phyloP scores from a whole-genome alignment of 2,113 vertebrate genomes.

The Rhea americana region DNA sequence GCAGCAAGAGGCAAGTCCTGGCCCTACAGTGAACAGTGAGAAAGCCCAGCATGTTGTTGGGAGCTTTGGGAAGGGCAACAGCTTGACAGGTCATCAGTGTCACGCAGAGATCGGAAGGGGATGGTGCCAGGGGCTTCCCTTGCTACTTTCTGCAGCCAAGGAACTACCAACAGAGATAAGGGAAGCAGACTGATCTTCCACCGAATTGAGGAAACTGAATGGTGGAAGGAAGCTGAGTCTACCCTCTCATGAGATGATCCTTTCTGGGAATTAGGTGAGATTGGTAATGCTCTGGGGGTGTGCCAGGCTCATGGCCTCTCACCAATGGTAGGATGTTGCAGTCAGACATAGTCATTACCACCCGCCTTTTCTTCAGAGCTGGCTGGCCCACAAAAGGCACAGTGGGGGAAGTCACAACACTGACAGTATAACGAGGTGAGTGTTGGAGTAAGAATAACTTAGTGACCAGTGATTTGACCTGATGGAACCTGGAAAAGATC shows the following conservation, averaged over 20 bases:
- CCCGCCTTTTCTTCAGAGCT: neutral
- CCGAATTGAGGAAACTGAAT: neutral
- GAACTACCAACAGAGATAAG: neutral
- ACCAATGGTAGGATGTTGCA: neutral
- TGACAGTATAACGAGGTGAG: neutral
- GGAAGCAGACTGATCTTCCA: neutral
- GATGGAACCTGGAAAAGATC: neutral
- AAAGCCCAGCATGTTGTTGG: neutral
- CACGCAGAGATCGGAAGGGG: neutral
- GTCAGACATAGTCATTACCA: neutral
- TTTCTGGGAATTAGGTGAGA: neutral
- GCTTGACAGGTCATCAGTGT: neutral
- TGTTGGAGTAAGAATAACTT: neutral
- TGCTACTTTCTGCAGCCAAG: neutral
- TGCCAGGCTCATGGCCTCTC: neutral
- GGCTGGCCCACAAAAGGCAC: neutral
- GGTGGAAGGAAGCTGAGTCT: neutral
- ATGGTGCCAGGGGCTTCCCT: neutral
- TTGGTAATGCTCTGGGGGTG: neutral
- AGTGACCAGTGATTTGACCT: neutral
- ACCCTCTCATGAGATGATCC: neutral
- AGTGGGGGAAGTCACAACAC: accelerated
- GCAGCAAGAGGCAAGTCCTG: neutral
- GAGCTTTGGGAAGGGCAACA: neutral
- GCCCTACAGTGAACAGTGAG: neutral